phyloP scores from a whole-genome alignment of 2,888 invertebrate species.

The Schizotus pectinicornis region DNA sequence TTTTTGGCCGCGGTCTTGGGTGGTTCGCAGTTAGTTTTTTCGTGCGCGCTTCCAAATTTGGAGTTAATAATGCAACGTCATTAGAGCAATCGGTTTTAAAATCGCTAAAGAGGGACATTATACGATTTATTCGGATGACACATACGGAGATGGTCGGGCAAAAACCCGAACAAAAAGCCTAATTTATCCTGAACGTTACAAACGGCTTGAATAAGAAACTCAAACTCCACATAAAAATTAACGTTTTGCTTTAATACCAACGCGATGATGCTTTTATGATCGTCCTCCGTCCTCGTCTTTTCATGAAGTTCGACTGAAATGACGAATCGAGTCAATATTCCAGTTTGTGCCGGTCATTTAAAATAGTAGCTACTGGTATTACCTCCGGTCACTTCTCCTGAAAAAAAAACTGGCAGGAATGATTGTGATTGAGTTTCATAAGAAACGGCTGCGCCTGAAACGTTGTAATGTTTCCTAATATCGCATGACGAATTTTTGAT shows the following conservation, averaged over 20 bases:
- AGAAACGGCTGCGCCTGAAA: not conserved
- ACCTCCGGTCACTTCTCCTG: constrained; percentile 16
- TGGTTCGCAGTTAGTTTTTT: too few relatives aligned
- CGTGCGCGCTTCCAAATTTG: too few relatives aligned
- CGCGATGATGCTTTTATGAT: constrained; percentile 33
- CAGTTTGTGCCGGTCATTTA: constrained; percentile 34
- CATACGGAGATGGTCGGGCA: constrained; percentile 11
- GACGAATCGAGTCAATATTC: constrained; percentile 27
- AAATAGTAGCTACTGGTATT: constrained; percentile 37
- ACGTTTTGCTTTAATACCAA: constrained; percentile 32
- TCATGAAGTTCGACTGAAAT: constrained; percentile 12
- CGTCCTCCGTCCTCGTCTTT: constrained; percentile 10
- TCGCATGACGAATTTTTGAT: constrained; percentile 23
- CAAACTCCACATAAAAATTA: constrained; percentile 36
- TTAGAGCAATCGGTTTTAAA: too few relatives aligned
- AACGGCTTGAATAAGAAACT: constrained; percentile 33
- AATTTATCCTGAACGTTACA: constrained; percentile 24
- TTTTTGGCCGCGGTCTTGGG: too few relatives aligned
- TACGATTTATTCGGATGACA: too few relatives aligned
- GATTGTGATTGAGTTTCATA: constrained; percentile 19
- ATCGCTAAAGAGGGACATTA: too few relatives aligned
- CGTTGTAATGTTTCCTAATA: constrained; percentile 15
- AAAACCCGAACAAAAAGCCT: constrained; percentile 18
- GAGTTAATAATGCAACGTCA: too few relatives aligned
- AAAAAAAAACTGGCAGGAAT: constrained; percentile 16